These are phyloP conservation scores for Ceyx margarethae DNA, from an alignment of 2,113 vertebrate species.

Conservation along the genomic window DNA sequence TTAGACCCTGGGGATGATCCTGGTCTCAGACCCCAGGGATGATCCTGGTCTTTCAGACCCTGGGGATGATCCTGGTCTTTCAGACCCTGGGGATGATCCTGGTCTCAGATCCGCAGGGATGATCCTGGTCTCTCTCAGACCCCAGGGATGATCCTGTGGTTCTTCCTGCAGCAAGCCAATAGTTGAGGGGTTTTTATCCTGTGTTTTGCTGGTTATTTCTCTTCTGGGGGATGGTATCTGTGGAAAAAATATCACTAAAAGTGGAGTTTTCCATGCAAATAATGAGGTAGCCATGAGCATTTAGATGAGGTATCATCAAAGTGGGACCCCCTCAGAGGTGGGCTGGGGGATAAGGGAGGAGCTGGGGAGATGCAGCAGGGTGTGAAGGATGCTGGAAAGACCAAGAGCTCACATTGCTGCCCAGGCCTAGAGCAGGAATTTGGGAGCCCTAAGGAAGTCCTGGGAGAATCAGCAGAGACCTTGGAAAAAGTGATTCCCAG, in stretches of 20 bases:
- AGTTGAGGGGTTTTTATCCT: background rate
- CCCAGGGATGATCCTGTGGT: too few relatives aligned
- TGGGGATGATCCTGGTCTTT: too few relatives aligned
- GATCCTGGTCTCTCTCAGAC: background rate
- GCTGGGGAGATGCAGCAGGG: background rate
- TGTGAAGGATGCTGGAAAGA: background rate
- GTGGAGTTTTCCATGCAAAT: background rate
- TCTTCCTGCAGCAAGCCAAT: background rate
- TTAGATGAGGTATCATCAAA: background rate
- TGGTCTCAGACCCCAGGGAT: too few relatives aligned
- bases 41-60: too few relatives aligned
- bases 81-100: too few relatives aligned
- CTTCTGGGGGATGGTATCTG: background rate
- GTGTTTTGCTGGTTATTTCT: background rate
- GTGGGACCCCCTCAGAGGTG: background rate
- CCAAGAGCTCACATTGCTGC: fast-evolving
- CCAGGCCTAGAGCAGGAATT: background rate
- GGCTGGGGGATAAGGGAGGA: background rate
- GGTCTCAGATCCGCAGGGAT: too few relatives aligned
- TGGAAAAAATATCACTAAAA: background rate
- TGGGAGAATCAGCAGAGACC: background rate
- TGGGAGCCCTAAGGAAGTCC: background rate
- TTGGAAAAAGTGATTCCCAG: background rate
- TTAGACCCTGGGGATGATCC: background rate
- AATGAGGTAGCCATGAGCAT: background rate